phyloP scores from a whole-genome alignment of 2,888 invertebrate species.

The Anorthoa munda region DNA sequence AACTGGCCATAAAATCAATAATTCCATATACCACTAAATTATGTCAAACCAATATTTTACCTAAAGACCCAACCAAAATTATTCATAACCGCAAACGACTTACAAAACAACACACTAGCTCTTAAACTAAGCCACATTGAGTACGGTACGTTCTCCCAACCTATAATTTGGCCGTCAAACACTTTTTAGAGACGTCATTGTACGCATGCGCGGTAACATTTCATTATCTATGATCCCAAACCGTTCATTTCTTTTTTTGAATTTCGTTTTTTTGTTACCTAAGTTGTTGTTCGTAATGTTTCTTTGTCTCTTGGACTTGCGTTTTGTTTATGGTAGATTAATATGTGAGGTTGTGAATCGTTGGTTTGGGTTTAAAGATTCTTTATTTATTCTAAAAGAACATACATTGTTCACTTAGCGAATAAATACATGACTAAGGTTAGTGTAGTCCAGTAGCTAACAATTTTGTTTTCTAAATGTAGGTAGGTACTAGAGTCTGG shows the following conservation, averaged over 20 bases:
- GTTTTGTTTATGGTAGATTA: constrained; percentile 49
- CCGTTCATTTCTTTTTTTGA: constrained; percentile 78
- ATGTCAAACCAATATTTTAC: not conserved
- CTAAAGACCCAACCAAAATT: not conserved
- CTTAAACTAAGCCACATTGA: constrained; percentile 64
- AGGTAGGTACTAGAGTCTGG: too few species aligned
- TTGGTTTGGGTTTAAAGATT: too few species aligned
- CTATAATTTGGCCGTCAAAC: constrained; percentile 88
- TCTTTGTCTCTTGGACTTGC: constrained; percentile 53
- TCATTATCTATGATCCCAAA: constrained; percentile 83
- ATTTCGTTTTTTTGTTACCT: constrained; percentile 54
- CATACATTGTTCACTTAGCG: too few species aligned
- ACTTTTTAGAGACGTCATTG: constrained; percentile 87
- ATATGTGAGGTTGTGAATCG: constrained; percentile 2
- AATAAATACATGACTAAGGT: too few species aligned
- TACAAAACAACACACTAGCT: constrained; percentile 38
- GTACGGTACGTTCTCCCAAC: constrained; percentile 64
- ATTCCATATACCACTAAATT: not conserved
- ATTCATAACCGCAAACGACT: not conserved
- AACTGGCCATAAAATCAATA: constrained; percentile 1
- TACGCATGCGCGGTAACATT: constrained; percentile 76
- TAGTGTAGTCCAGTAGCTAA: too few species aligned
- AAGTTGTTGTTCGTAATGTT: constrained; percentile 50
- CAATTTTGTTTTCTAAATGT: too few species aligned
- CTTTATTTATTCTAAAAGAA: too few species aligned